A percentile compares a stretch with the other conserved stretches of the same genome.
Evolutionary conservation across 2,888 invertebrate species (phyloP).

Genomic region (Oscheius sp.): DNA sequence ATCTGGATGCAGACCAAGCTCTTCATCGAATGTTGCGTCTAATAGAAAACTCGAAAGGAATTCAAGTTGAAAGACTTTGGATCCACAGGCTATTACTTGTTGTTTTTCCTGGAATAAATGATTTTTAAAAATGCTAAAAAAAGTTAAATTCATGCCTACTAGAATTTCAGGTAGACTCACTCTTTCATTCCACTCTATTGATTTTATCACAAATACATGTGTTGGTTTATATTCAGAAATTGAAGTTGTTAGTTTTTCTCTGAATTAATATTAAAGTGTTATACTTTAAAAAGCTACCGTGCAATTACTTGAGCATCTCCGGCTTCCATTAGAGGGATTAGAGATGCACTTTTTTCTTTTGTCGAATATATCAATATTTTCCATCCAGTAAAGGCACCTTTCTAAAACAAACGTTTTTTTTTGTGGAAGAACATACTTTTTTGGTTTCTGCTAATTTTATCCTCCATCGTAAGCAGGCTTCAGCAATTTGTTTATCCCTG

Average conservation of each 20-base stretch:
- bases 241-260: neutral
- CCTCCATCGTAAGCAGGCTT: conserved; percentile 11
- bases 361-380: conserved; percentile 9
- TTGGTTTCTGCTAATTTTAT: neutral
- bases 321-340: conserved; percentile 9
- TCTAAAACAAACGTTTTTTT: neutral
- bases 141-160: too few species aligned
- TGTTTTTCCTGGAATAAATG: conserved; percentile 14
- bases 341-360: conserved; percentile 1
- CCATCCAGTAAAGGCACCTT: conserved; percentile 20
- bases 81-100: neutral
- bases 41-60: conserved; percentile 14
- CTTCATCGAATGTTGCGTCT: conserved; percentile 6
- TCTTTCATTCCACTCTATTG: neutral
- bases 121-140: neutral
- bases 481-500: conserved; percentile 13
- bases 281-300: neutral
- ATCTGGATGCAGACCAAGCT: conserved; percentile 2
- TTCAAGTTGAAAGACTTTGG: conserved; percentile 2
- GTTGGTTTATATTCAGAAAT: conserved; percentile 9
- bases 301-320: conserved; percentile 16
- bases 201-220: neutral
- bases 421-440: neutral
- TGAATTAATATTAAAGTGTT: neutral
- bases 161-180: too few species aligned